phyloP scores from a whole-genome alignment of 2,797 vertebrate species.

The Mastacembelus armatus region DNA sequence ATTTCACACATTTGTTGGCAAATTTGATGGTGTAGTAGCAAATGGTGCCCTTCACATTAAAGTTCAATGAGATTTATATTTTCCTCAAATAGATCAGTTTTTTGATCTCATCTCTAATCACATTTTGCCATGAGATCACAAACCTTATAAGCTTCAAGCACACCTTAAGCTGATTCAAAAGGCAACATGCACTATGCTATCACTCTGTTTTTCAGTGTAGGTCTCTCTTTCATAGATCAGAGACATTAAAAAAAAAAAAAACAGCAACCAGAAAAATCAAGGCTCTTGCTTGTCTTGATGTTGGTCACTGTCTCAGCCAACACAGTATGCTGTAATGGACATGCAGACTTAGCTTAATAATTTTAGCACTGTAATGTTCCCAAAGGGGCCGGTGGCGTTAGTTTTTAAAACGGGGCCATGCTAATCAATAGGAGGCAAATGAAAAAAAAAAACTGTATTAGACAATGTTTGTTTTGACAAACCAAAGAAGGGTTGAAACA shows the following conservation, averaged over 20 bases:
- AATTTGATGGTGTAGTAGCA: conserved; percentile 39
- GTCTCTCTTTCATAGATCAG: conserved; percentile 40
- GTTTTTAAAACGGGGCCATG: conserved; percentile 63
- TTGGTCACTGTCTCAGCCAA: conserved; percentile 45
- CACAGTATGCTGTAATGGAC: conserved; percentile 36
- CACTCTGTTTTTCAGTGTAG: conserved; percentile 42
- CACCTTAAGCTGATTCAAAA: conserved; percentile 49
- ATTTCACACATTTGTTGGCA: conserved; percentile 49
- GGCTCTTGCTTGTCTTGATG: conserved; percentile 25
- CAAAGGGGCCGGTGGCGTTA: conserved; percentile 23
- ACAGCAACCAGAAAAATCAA: conserved; percentile 24
- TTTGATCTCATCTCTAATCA: conserved; percentile 34
- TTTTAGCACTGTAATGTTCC: conserved; percentile 42
- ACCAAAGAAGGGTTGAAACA: conserved; percentile 82
- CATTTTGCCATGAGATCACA: conserved; percentile 40
- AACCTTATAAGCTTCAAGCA: conserved; percentile 52
- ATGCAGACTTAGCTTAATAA: conserved; percentile 25
- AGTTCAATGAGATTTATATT: conserved; percentile 13
- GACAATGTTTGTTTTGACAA: conserved; percentile 77
- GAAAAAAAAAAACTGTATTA: conserved; percentile 49
- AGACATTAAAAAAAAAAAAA: not conserved
- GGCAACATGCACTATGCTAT: conserved; percentile 62
- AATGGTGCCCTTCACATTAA: conserved; percentile 41
- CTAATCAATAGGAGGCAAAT: conserved; percentile 58
- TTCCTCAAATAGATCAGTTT: conserved; percentile 1